phyloP scores from a whole-genome alignment of 2,888 invertebrate genomes.

The Agrotis puta region DNA sequence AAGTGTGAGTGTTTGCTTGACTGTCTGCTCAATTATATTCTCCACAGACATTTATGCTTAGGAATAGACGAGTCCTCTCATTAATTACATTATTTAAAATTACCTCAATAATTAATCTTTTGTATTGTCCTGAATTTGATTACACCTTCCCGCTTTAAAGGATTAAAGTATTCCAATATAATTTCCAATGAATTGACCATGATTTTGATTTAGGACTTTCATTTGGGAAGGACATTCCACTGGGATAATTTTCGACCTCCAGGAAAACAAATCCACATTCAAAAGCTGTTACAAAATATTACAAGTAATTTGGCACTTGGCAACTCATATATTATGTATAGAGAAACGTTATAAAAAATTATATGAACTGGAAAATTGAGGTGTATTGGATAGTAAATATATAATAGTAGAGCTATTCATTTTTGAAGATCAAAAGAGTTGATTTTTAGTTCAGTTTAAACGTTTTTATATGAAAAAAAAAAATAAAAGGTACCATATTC shows the following conservation, averaged over 20 bases:
- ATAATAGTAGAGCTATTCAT: not conserved
- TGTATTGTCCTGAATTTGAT: no score
- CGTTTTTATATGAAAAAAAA: no score
- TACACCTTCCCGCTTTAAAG: no score
- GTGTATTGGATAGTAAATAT: not conserved
- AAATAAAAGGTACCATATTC: no score
- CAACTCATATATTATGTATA: slow-evolving; percentile 10
- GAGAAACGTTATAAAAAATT: slow-evolving; percentile 8
- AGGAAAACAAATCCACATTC: not conserved
- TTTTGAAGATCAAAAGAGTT: not conserved
- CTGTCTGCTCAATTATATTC: no score
- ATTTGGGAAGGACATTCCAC: not conserved
- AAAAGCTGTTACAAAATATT: slow-evolving; percentile 11
- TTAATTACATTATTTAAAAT: no score
- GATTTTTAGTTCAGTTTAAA: not conserved
- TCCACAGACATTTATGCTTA: no score
- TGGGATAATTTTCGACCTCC: not conserved
- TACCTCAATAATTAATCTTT: no score
- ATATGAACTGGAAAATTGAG: slow-evolving; percentile 18
- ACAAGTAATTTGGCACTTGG: slow-evolving; percentile 12
- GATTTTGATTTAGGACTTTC: not conserved
- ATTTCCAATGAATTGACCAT: not conserved
- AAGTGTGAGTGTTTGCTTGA: no score
- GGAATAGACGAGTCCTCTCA: no score
- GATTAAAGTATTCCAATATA: no score